These are phyloP conservation scores for Actinia equina DNA, from an alignment of 64 coral and sea anemone genomes.

Conservation along the genomic window DNA sequence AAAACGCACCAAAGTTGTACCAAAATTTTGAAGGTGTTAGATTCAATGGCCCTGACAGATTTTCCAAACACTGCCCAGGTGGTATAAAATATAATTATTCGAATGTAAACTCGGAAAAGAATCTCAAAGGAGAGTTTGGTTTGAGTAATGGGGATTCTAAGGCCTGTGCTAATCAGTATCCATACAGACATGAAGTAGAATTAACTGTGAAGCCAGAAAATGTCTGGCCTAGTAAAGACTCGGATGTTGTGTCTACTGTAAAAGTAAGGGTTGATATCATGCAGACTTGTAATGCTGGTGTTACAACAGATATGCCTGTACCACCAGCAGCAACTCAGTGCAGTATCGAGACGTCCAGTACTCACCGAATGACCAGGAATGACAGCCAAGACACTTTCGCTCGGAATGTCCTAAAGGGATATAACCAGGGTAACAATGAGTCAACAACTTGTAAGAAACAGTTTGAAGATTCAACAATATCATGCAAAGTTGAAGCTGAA, in stretches of 20 bases:
- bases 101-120: neutral
- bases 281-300: neutral
- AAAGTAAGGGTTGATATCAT: conserved; percentile 26
- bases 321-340: neutral
- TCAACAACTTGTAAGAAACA: neutral
- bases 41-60: neutral
- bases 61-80: neutral
- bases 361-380: neutral
- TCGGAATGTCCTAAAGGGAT: neutral
- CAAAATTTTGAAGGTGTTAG: neutral
- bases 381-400: neutral
- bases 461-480: neutral
- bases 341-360: neutral
- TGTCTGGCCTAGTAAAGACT: neutral
- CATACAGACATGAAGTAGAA: neutral
- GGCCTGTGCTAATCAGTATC: neutral
- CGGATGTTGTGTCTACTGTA: conserved; percentile 2
- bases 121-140: neutral
- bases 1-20: neutral
- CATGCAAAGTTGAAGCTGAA: neutral
- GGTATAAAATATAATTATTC: neutral
- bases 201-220: conserved; percentile 24
- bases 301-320: neutral
- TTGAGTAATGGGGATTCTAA: neutral
- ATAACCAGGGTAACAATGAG: neutral